Evolutionary conservation across 2,113 vertebrate genomes (phyloP), one percentile per base, ranked within the genome.

Genomic region (Cardinalis cardinalis): DNA sequence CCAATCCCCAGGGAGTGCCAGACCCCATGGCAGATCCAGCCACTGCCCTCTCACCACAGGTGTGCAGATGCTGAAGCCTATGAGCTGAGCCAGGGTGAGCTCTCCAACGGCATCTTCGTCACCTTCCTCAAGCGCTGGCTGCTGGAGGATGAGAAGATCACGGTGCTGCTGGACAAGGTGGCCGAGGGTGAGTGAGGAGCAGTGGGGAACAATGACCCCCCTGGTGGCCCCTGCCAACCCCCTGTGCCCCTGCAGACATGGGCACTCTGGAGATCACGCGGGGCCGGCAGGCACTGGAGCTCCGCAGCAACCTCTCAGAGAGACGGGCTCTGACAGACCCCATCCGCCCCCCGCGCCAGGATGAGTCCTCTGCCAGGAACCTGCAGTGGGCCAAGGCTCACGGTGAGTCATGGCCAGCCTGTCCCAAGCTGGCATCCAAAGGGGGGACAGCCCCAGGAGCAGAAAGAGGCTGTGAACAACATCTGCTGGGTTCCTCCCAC

Each of bases 361-460:
- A 95, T 0, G 97, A 97, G 48, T 92, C 92, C 28, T 98, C 98
- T 2, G 98, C 97, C 53, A 97, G 98, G 61, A 98, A 98, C 94
- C 95, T 98, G 73, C 98, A 98, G 90, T 99, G 98, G 98, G 97
- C 98, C 38, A 97, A 98, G 20, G 97, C 98, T 63, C 98, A 99
- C 0, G 98, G 98, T 99, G 51, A 71, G 85, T 49, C 36, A 1
- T 0, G 3, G 43, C n/a, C 52, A 25, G 55, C 9, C 18, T 2
- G 0, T 7, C 36, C 15, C 10, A 44, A 18, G 31, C 64, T 41
- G 49, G 61, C 26, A 55, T 18, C 14, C 10, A 2, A 15, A 8
- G 29, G 0, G 53, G 41, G n/a, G 14, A 12, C 12, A 8, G 58
- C 15, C 48, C 0, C 9, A 48, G 53, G 15, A 0, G 0, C 41